These are phyloP conservation scores for Sebastiscus albofasciatus DNA, from an alignment of 2,797 vertebrate species.

Conservation along the genomic window DNA sequence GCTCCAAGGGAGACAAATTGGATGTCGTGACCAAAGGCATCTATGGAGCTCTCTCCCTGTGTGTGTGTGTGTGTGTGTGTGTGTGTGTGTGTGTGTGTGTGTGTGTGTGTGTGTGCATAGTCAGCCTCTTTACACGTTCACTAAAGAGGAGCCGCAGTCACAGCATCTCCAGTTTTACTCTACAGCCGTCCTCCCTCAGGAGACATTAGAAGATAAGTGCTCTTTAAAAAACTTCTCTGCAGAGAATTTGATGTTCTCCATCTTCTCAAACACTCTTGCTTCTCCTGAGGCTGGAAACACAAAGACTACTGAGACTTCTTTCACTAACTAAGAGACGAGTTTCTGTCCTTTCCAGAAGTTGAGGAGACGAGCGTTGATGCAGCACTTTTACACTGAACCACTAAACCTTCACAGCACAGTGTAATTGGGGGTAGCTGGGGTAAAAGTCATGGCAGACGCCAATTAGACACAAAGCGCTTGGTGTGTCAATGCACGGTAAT, in stretches of 20 bases:
- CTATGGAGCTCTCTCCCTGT: not conserved
- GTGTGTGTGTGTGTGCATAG: not conserved
- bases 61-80: not conserved
- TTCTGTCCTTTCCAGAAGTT: constrained; percentile 1
- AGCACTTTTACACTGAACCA: constrained; percentile 13
- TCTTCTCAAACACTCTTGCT: constrained; percentile 24
- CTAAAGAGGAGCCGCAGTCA: not conserved
- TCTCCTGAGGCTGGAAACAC: constrained; percentile 15
- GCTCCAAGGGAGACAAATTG: constrained; percentile 15
- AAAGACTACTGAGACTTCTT: not conserved
- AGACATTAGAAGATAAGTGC: constrained; percentile 45
- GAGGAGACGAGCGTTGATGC: constrained; percentile 1
- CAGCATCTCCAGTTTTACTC: constrained; percentile 22
- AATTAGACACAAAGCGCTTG: not conserved
- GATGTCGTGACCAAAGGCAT: constrained; percentile 23
- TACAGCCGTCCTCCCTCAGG: constrained; percentile 23
- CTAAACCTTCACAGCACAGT: not conserved
- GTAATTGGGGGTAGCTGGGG: not conserved
- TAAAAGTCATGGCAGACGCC: not conserved
- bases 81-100: not conserved
- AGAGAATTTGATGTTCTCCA: constrained; percentile 33
- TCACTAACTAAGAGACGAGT: constrained; percentile 1
- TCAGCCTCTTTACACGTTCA: not conserved
- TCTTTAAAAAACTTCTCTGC: constrained; percentile 28
- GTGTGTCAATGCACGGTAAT: no score